A percentile compares a stretch with the other conserved stretches of the same genome.
Conservation (phyloP, 2,888 invertebrate species). For the Ischnus inquisitorius region DNA sequence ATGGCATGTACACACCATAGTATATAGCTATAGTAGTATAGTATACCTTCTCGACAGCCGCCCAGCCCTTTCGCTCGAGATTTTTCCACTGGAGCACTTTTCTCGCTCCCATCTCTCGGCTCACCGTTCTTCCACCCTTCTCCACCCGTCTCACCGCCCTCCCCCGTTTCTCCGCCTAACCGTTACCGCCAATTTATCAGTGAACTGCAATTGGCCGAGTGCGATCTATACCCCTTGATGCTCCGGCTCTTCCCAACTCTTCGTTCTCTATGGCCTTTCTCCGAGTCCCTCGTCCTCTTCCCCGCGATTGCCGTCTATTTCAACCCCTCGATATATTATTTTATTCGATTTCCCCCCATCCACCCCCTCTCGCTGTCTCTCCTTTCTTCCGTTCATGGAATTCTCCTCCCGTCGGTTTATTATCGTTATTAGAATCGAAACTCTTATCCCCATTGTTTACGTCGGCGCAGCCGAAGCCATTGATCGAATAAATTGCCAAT, state of each 20-base stretch:
- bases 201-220: slow-evolving; percentile 62
- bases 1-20: slow-evolving; percentile 6
- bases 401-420: slow-evolving; percentile 29
- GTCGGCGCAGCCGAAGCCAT: not conserved
- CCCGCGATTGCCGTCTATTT: slow-evolving; percentile 44
- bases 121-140: slow-evolving; percentile 10
- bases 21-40: slow-evolving; percentile 11
- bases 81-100: slow-evolving; percentile 48
- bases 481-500: not conserved
- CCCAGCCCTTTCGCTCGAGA: slow-evolving; percentile 49
- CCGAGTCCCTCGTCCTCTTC: not conserved
- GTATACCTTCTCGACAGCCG: slow-evolving; percentile 43
- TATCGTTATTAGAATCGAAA: slow-evolving; percentile 31
- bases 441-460: not conserved
- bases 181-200: slow-evolving; percentile 63
- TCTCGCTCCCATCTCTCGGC: slow-evolving; percentile 17
- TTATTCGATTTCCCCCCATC: slow-evolving; percentile 35
- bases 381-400: not conserved
- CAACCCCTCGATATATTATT: slow-evolving; percentile 44
- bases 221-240: slow-evolving; percentile 44
- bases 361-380: not conserved
- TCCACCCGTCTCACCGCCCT: not conserved
- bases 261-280: slow-evolving; percentile 7
- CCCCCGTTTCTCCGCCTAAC: slow-evolving; percentile 24
- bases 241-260: slow-evolving; percentile 35